phyloP scores from a whole-genome alignment of 1,140 invertebrate species.

The Monomorium pharaonis region DNA sequence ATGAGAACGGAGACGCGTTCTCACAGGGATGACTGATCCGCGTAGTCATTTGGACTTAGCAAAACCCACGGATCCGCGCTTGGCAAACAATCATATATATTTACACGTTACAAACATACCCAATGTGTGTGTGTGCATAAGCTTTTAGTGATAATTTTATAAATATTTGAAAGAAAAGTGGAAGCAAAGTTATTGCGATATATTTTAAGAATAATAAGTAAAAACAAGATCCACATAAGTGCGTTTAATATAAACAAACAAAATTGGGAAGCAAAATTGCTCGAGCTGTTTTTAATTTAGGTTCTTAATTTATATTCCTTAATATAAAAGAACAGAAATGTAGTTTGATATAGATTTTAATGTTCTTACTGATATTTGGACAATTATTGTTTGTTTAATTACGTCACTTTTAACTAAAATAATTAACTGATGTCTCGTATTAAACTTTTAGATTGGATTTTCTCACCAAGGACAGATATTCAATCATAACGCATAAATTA shows the following conservation, averaged over 20 bases:
- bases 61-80: background rate
- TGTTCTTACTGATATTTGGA: background rate
- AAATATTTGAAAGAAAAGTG: background rate
- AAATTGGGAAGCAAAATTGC: background rate
- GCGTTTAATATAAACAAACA: background rate
- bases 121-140: background rate
- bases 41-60: background rate
- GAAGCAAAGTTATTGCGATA: background rate
- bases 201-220: background rate
- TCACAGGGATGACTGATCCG: background rate
- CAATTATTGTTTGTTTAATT: background rate
- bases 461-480: background rate
- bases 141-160: background rate
- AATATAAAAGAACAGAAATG: background rate
- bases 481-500: background rate
- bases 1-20: background rate
- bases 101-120: background rate
- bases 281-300: background rate
- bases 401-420: background rate
- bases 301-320: background rate
- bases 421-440: background rate
- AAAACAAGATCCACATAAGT: background rate
- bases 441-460: background rate
- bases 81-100: background rate
- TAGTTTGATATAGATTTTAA: background rate